Evolutionary conservation across 1,140 invertebrate genomes (phyloP).

Genomic region (Dendrolimus punctatus): DNA sequence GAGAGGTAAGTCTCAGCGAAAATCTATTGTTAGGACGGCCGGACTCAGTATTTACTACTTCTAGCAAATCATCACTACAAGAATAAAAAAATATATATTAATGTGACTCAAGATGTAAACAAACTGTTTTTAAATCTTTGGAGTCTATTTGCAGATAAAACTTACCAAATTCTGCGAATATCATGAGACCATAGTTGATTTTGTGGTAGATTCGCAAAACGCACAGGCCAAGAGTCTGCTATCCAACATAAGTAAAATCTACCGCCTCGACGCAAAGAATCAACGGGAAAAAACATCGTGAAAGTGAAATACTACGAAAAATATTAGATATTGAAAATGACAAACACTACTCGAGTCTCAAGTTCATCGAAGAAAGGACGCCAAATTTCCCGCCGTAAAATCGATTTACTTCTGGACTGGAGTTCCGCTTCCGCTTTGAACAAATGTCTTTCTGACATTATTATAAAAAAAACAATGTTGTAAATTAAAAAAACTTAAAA

Average conservation of each 20-base stretch:
- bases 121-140: too few relatives aligned
- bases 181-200: slow-evolving; percentile 54
- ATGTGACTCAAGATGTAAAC: too few relatives aligned
- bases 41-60: slow-evolving; percentile 50
- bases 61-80: slow-evolving; percentile 45
- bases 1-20: slow-evolving; percentile 52
- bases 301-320: too few relatives aligned
- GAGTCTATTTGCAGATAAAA: background rate
- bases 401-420: too few relatives aligned
- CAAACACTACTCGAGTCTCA: too few relatives aligned
- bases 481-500: too few relatives aligned
- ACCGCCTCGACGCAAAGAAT: slow-evolving; percentile 47
- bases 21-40: slow-evolving; percentile 44
- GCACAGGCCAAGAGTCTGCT: slow-evolving; percentile 57
- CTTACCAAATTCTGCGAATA: slow-evolving; percentile 55
- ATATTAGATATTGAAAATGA: too few relatives aligned
- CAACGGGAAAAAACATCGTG: slow-evolving; percentile 58
- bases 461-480: too few relatives aligned
- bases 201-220: slow-evolving; percentile 50
- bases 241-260: slow-evolving; percentile 63
- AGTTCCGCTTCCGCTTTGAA: too few relatives aligned
- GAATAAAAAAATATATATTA: slow-evolving; percentile 2
- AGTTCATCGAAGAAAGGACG: too few relatives aligned
- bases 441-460: too few relatives aligned
- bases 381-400: too few relatives aligned